Base-by-base conservation (phyloP, 2,797 vertebrate genomes). In the Spondyliosoma cantharus region DNA sequence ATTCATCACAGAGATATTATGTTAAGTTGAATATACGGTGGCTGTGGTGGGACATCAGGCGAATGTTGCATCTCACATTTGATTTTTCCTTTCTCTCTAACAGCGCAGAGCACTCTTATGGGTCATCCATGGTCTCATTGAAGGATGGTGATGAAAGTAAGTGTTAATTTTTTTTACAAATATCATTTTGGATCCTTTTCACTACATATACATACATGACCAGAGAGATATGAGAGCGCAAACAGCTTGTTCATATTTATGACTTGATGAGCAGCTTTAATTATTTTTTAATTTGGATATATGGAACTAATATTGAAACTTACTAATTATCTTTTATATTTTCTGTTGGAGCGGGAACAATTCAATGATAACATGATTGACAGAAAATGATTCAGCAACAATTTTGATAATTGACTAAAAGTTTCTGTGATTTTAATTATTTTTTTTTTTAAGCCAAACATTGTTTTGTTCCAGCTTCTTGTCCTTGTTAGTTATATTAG, bases 51-150 rank as follows among this genome's bases (percentile, higher is more conserved):
- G 22, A 66, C 32, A 50, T 8, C 5, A 42, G 24, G 3, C 59
- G 61, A 22, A 57, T 32, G 3, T 22, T 37, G 12, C 20, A 0
- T 13, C 7, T 60, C 14, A 24, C 49, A 1, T 29, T 54, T n/a
- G 5, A n/a, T 29, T 0, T 49, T 50, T 62, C 9, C 14, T 73
- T 20, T 86, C n/a, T 81, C 27, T 75, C 61, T 42, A 81, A 63
- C 85, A 93, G 91, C 64, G 79, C 78, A 12, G 93, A 94, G 57
- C 89, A 93, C 82, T 93, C 91, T 0, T 92, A 93, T 9, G 92
- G 91, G 3, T 90, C 93, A 4, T 13, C 84, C 2, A 1, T 67
- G 16, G 74, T 72, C 52, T 83, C 85, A 5, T 46, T 74, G 1
- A 82, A 86, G 61, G 89, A 87, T 4, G 25, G 32, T 3, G 60